phyloP scores from a whole-genome alignment of 1,140 invertebrate genomes.

The Microplitis demolitor region DNA sequence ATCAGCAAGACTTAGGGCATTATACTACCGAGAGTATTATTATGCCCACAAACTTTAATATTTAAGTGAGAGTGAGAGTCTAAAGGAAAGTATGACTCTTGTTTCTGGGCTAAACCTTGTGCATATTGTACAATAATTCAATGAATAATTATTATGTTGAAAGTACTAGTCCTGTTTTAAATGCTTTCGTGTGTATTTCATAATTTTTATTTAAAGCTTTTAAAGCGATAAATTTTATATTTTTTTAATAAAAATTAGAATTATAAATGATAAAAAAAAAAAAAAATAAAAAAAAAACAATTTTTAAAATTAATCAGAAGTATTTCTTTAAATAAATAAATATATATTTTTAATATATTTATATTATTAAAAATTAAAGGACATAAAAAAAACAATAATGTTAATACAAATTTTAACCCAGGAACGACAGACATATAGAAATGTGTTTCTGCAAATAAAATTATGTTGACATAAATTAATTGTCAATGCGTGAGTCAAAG shows the following conservation, averaged over 20 bases:
- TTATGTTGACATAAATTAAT: conserved; percentile 46
- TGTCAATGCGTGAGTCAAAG: conserved; percentile 61
- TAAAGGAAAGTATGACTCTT: conserved; percentile 50
- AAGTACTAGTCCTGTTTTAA: conserved; percentile 62
- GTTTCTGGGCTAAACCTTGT: conserved; percentile 61
- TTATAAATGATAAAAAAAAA: background rate
- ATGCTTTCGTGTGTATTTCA: conserved; percentile 50
- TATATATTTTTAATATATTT: background rate
- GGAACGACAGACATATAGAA: conserved; percentile 49
- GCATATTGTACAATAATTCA: conserved; percentile 54
- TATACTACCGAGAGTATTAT: conserved; percentile 63
- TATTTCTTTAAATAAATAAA: background rate
- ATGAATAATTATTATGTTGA: conserved; percentile 54
- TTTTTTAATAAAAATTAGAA: too few relatives aligned
- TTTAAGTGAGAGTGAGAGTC: conserved; percentile 61
- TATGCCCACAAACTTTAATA: conserved; percentile 61
- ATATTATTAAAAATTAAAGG: too few relatives aligned
- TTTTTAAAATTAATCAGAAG: background rate
- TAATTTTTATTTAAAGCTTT: conserved; percentile 1
- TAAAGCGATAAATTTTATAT: too few relatives aligned
- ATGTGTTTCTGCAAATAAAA: conserved; percentile 19
- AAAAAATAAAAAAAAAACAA: conserved; percentile 8
- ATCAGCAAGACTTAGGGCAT: conserved; percentile 64
- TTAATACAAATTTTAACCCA: conserved; percentile 53
- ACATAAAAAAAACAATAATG: conserved; percentile 2